Base-by-base conservation (phyloP, 2,888 invertebrate species). In the Ctena decussata region DNA sequence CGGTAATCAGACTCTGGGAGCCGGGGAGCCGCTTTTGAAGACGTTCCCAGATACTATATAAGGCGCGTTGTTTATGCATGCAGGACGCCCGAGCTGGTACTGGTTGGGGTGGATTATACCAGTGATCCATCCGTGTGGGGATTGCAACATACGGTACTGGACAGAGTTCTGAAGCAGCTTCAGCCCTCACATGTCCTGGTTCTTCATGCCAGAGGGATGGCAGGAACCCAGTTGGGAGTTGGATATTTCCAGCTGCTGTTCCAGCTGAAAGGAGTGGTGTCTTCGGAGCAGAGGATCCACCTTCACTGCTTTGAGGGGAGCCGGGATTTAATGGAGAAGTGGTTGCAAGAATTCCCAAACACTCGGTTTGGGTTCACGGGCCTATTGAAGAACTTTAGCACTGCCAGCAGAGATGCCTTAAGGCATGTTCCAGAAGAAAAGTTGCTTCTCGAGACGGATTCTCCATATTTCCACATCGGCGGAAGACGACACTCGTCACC, bases 321-420 rank as follows among this genome's bases (percentile, higher is more conserved):
- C 60, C 21, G n/a, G 35, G 46, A 18, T 8, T n/a, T 76, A 5
- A 35, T 76, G 3, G 41, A 39, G 24, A 35, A 12, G 5, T 60
- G 76, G 76, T 18, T 27, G 11, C 24, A 32, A 18, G 73, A 46
- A 32, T 49, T 73, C 41, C 32, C 73, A 1, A 49, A 49, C 73
- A 46, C 53, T 21, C 60, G n/a, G 3, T 39, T 76, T 27, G 60
- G 76, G 30, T 76, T 76, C n/a, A 76, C 76, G 3, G 12, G 76
- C 0, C 53, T 57, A n/a, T 57, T 37, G 8, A 3, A n/a, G 24
- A 32, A 6, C 6, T 76, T 76, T 49, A 53, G 30, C 32, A n/a
- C 39, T 0, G 32, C 73, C 32, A 46, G n/a, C 32, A 46, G 3
- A 11, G 60, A 60, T 2, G 60, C 60, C 8, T 18, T 60, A 6